Percentiles rank a stretch among this genome's conserved stretches.
phyloP scores from a whole-genome alignment of 2,113 vertebrate genomes.

The Chaetura pelagica region DNA sequence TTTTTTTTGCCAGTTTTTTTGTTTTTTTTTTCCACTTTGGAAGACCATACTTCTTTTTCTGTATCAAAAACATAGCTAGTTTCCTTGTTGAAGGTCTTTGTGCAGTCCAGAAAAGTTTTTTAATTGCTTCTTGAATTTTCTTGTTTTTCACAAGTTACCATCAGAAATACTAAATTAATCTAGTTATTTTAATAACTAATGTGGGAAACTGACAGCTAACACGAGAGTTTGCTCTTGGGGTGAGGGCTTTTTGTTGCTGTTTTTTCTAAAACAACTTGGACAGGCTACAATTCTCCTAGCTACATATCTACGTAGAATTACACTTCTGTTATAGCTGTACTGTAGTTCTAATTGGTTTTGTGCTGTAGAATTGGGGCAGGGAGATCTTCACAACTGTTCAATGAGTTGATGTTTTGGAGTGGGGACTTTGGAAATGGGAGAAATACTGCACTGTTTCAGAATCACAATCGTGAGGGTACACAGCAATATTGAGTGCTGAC shows the following conservation, averaged over 20 bases:
- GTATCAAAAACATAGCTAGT: background rate
- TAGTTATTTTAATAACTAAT: background rate
- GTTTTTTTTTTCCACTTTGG: background rate
- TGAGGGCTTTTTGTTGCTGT: background rate
- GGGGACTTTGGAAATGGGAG: background rate
- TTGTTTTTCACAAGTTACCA: background rate
- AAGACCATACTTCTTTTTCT: fast-evolving
- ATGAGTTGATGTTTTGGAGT: background rate
- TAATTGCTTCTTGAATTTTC: background rate
- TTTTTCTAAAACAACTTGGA: background rate
- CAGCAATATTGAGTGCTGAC: background rate
- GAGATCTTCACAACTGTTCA: fast-evolving
- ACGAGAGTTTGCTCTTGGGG: background rate
- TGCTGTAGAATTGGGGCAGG: background rate
- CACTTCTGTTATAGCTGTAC: background rate
- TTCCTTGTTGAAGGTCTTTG: background rate
- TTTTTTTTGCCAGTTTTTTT: background rate
- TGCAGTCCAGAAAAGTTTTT: background rate
- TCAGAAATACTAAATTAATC: background rate
- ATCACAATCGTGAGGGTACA: background rate
- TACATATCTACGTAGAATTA: background rate
- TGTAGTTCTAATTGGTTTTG: background rate
- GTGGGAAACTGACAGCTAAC: background rate
- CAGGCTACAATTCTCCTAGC: background rate
- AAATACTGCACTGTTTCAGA: background rate